A percentile compares a stretch with the other conserved stretches of the same genome.
These are phyloP conservation scores for Phyllostomus discolor DNA, from an alignment of 2,113 vertebrate genomes.

Conservation along the genomic window DNA sequence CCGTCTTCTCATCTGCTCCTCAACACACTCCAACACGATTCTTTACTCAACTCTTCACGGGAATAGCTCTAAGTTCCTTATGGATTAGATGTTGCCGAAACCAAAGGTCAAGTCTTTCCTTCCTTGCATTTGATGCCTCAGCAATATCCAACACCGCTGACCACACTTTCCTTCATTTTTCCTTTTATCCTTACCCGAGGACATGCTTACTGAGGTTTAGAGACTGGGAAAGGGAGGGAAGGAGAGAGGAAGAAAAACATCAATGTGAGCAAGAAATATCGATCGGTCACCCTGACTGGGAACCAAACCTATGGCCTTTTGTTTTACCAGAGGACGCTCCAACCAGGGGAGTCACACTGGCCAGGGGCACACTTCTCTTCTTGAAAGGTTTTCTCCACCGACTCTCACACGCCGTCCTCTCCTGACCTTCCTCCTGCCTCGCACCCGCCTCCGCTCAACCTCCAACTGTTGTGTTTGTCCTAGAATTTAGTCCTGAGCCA, in stretches of 20 bases:
- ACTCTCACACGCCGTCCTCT: neutral
- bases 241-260: too few species aligned
- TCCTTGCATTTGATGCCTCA: neutral
- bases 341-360: too few species aligned
- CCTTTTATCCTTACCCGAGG: neutral
- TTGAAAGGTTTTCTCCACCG: neutral
- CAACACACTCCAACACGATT: neutral
- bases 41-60: neutral
- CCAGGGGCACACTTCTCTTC: neutral
- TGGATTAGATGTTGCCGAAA: neutral
- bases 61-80: neutral
- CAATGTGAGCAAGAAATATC: too few species aligned
- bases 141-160: neutral
- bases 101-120: neutral
- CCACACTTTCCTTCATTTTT: neutral
- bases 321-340: too few species aligned
- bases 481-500: neutral
- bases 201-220: too few species aligned
- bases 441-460: neutral
- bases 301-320: too few species aligned
- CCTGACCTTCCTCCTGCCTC: neutral
- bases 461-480: neutral
- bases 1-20: neutral
- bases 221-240: too few species aligned
- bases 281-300: too few species aligned